Percentiles rank a stretch among this genome's conserved stretches.
Conservation (phyloP, 2,113 vertebrate genomes). For the Oriolus oriolus region DNA sequence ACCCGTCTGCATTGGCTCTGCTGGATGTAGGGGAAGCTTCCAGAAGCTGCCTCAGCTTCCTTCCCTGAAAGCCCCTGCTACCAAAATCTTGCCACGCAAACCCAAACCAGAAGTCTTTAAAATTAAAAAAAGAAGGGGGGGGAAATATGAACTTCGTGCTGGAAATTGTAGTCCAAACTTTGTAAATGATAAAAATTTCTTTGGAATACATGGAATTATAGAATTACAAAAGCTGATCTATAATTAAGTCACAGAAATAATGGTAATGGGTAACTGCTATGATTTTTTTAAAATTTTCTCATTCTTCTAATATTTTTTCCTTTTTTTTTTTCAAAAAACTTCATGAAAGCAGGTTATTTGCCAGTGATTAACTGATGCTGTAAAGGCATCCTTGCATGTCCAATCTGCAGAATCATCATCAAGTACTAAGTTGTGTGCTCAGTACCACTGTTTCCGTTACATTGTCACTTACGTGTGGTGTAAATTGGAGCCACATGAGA, state of each 20-base stretch:
- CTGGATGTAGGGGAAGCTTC: background rate
- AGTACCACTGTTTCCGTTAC: background rate
- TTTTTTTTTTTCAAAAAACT: background rate
- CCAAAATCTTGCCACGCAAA: background rate
- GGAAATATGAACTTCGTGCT: background rate
- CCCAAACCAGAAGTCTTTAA: background rate
- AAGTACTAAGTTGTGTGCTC: background rate
- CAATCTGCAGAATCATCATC: background rate
- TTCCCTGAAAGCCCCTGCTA: background rate
- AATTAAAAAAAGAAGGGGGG: background rate
- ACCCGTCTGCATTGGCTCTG: background rate
- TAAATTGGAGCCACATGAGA: background rate
- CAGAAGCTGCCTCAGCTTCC: background rate
- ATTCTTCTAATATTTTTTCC: too few relatives aligned
- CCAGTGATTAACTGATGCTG: background rate
- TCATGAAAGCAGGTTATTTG: background rate
- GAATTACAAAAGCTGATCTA: background rate
- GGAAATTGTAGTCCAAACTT: background rate
- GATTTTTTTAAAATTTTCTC: rapidly evolving
- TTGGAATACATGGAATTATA: background rate
- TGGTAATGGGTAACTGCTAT: rapidly evolving
- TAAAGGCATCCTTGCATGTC: background rate
- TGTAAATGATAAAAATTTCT: background rate
- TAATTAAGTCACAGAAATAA: background rate
- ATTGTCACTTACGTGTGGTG: background rate